Evolutionary conservation across 2,113 vertebrate genomes (phyloP).

Genomic region (Coturnix japonica): DNA sequence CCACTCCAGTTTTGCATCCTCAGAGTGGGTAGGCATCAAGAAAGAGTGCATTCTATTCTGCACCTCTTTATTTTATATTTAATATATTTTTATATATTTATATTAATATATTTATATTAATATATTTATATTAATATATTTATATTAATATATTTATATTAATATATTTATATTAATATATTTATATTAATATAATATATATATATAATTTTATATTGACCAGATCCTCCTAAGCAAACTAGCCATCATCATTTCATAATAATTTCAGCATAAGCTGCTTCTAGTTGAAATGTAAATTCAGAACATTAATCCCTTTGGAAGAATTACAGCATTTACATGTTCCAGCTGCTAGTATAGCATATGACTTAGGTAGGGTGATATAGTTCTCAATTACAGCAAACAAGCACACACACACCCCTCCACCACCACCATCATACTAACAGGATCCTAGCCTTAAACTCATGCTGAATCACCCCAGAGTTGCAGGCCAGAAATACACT

Average conservation of each 20-base stretch:
- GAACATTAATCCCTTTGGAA: not conserved
- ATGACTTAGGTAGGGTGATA: not conserved
- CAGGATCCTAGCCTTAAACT: not conserved
- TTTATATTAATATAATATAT: too few relatives aligned
- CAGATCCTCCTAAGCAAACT: slow-evolving; percentile 8
- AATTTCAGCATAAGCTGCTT: not conserved
- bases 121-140: too few relatives aligned
- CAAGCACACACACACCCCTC: not conserved
- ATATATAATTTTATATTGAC: too few relatives aligned
- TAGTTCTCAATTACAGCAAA: not conserved
- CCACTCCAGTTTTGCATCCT: not conserved
- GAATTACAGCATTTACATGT: not conserved
- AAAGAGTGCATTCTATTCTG: not conserved
- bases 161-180: too few relatives aligned
- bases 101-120: too few relatives aligned
- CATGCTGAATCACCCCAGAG: not conserved
- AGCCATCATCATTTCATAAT: not conserved
- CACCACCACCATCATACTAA: not conserved
- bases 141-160: too few relatives aligned
- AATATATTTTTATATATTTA: too few relatives aligned
- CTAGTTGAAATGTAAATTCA: not conserved
- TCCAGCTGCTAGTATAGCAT: not conserved
- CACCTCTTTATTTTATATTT: too few relatives aligned
- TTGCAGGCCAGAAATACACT: not conserved
- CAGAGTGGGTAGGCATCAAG: not conserved